Evolutionary conservation across 2,888 invertebrate genomes (phyloP).

Genomic region (Eudemis profundana): DNA sequence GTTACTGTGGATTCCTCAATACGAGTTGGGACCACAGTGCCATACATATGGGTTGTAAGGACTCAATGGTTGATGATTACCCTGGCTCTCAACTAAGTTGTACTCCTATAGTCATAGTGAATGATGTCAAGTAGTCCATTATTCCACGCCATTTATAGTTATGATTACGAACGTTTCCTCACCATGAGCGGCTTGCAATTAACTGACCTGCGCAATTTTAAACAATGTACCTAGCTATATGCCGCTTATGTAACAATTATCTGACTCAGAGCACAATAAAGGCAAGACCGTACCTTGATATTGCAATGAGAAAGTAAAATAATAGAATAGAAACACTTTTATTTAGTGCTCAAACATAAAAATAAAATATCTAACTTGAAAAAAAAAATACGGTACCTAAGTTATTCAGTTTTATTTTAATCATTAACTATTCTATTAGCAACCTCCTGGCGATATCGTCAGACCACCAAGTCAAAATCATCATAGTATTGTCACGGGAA

Average conservation of each 20-base stretch:
- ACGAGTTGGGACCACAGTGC: too few relatives aligned
- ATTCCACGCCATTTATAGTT: not conserved
- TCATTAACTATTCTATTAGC: too few relatives aligned
- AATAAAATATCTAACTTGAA: too few relatives aligned
- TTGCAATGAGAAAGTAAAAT: not conserved
- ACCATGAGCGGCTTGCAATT: constrained; percentile 22
- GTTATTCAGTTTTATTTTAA: too few relatives aligned
- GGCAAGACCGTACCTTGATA: not conserved
- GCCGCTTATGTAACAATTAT: constrained; percentile 30
- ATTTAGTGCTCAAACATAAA: not conserved
- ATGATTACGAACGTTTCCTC: constrained; percentile 8
- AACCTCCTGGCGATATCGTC: too few relatives aligned
- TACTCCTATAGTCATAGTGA: not conserved
- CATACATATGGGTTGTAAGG: too few relatives aligned
- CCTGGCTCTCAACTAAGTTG: too few relatives aligned
- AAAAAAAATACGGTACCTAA: too few relatives aligned
- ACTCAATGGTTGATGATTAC: not conserved
- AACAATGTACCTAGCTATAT: constrained; percentile 35
- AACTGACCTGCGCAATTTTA: constrained; percentile 38
- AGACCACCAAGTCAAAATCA: too few relatives aligned
- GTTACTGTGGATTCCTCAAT: too few relatives aligned
- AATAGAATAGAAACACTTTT: not conserved
- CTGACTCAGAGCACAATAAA: not conserved
- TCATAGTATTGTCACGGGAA: too few relatives aligned
- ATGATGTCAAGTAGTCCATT: not conserved